Conservation (phyloP, 2,113 vertebrate genomes). For the Mola mola region DNA sequence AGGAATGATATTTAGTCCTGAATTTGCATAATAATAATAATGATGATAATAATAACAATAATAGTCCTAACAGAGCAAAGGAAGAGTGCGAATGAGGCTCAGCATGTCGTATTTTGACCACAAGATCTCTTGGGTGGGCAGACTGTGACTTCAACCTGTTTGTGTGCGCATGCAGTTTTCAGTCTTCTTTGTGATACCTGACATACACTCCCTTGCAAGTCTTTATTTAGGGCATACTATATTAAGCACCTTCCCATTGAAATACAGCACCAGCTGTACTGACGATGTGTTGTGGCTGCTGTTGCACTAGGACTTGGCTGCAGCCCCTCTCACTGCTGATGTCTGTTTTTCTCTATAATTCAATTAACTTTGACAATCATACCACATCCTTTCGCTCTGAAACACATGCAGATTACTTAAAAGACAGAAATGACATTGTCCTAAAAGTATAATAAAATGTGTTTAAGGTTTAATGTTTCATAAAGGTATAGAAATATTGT, state of each 20-base stretch:
- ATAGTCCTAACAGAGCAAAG: conserved; percentile 42
- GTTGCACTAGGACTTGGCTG: conserved; percentile 58
- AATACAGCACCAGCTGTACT: conserved; percentile 87
- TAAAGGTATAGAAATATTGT: too few species aligned
- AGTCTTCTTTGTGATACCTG: conserved; percentile 84
- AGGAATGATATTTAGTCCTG: too few species aligned
- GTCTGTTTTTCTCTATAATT: conserved; percentile 70
- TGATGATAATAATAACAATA: too few species aligned
- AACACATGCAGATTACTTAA: conserved; percentile 10
- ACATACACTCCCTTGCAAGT: conserved; percentile 77
- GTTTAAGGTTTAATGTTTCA: too few species aligned
- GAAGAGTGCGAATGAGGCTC: conserved; percentile 55
- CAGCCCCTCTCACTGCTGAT: conserved; percentile 44
- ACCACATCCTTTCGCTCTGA: conserved; percentile 43
- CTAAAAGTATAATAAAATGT: too few species aligned
- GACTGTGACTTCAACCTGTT: conserved; percentile 62
- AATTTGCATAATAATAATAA: too few species aligned
- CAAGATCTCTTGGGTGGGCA: conserved; percentile 56
- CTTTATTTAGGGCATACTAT: conserved; percentile 85
- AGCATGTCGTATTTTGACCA: conserved; percentile 68
- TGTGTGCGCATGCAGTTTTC: conserved; percentile 72
- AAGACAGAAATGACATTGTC: too few species aligned
- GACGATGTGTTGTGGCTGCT: conserved; percentile 77
- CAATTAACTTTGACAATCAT: conserved; percentile 64
- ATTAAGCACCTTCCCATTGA: conserved; percentile 86